Percentiles rank a stretch among this genome's conserved stretches.
phyloP scores from a whole-genome alignment of 2,113 vertebrate genomes.

The Pristiophorus japonicus region DNA sequence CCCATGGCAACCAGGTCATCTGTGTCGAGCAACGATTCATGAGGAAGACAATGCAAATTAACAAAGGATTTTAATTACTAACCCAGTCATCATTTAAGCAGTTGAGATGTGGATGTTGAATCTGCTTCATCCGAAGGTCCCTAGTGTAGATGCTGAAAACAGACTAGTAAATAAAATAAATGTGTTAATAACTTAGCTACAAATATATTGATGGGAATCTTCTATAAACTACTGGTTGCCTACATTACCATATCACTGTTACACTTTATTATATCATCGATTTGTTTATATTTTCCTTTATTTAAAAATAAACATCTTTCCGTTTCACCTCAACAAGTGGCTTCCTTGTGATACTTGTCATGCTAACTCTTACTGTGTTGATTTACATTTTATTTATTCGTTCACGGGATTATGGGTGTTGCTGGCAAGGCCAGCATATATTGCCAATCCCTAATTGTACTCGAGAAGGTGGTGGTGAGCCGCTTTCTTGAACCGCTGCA shows the following conservation, averaged over 20 bases:
- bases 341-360: neutral
- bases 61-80: neutral
- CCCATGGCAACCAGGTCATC: neutral
- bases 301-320: neutral
- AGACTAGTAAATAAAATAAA: neutral
- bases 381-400: neutral
- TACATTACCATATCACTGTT: neutral
- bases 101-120: neutral
- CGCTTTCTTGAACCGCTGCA: too few species aligned
- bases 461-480: too few species aligned
- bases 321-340: neutral
- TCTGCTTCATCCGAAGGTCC: neutral
- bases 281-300: neutral
- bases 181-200: neutral
- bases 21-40: neutral
- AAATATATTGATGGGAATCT: neutral
- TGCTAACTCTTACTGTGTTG: neutral
- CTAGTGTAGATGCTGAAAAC: slow-evolving; percentile 1
- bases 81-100: slow-evolving; percentile 23
- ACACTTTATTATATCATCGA: neutral
- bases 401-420: too few species aligned
- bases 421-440: too few species aligned
- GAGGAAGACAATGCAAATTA: neutral
- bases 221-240: neutral
- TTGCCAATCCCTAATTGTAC: too few species aligned